Evolutionary conservation across 1,140 invertebrate genomes (phyloP), one percentile per base, ranked within the genome.

Genomic region (Listronotus bonariensis): DNA sequence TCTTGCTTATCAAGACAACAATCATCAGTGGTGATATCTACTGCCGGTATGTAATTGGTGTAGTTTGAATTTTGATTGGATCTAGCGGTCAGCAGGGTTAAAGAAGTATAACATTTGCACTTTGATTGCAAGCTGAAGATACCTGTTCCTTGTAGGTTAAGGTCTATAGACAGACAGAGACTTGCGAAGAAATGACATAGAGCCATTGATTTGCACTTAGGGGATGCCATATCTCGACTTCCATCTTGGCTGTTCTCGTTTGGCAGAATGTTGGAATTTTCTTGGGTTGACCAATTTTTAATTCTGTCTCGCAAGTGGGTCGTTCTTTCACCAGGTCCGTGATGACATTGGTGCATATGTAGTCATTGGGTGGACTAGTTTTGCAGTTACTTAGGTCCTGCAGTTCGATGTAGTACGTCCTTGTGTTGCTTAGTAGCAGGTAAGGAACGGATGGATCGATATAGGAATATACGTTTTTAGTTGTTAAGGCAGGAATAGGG

Each of bases 91-190:
- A 61, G 34, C 8, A 68, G n/a, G n/a, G 66, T 57, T 11, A 46
- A 62, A 12, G 63, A 40, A 3, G 59, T 68, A 20, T 52, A 68
- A 38, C 54, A 57, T 49, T 68, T 58, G 20, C 66, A 68, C 42
- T n/a, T 14, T 32, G 51, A n/a, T n/a, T n/a, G n/a, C n/a, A n/a
- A n/a, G n/a, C n/a, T n/a, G n/a, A n/a, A n/a, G n/a, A n/a, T n/a
- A n/a, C n/a, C n/a, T n/a, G n/a, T n/a, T n/a, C n/a, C n/a, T n/a
- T n/a, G n/a, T n/a, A n/a, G n/a, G n/a, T 8, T 10, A 67, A 14
- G 26, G 14, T 26, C 32, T 62, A 15, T 4, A 62, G 61, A 49
- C 58, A 18, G 14, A 6, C 61, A 55, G n/a, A 34, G 0, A 18
- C 36, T 10, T 7, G 11, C 7, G 34, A 12, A 32, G 62, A 18